These are phyloP conservation scores for Drosophila pectinifera DNA, from an alignment of 1,140 invertebrate genomes.

Conservation along the genomic window DNA sequence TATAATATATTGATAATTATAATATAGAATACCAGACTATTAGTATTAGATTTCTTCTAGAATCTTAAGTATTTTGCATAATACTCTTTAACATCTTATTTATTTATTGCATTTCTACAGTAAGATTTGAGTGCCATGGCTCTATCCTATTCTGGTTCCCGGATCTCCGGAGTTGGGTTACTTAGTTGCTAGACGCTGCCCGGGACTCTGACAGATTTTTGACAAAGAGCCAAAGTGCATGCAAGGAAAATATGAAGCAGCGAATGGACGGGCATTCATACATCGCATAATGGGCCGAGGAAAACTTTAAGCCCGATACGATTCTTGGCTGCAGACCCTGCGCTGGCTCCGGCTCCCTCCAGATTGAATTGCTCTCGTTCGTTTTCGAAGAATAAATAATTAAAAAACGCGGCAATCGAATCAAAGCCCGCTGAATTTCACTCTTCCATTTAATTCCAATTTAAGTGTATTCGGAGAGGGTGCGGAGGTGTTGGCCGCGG, in stretches of 20 bases:
- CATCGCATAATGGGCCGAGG: slow-evolving; percentile 7
- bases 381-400: slow-evolving; percentile 19
- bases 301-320: slow-evolving; percentile 8
- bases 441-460: slow-evolving; percentile 32
- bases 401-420: slow-evolving; percentile 23
- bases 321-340: slow-evolving; percentile 1
- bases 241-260: slow-evolving; percentile 61
- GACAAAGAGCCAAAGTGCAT: slow-evolving; percentile 74
- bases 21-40: too few species aligned
- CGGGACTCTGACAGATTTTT: slow-evolving; percentile 49
- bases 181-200: slow-evolving; percentile 37
- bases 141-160: slow-evolving; percentile 2
- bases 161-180: slow-evolving; percentile 25
- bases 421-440: slow-evolving; percentile 21
- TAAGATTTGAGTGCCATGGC: neutral
- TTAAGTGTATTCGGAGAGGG: slow-evolving; percentile 17
- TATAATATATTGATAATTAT: too few species aligned
- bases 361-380: slow-evolving; percentile 13
- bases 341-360: neutral
- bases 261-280: slow-evolving; percentile 20
- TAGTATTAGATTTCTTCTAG: too few species aligned
- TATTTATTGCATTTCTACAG: accelerated
- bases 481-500: neutral
- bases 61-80: neutral
- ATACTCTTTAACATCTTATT: too few species aligned